Evolutionary conservation across 2,113 vertebrate species (phyloP), one percentile per base, ranked within the genome.

Genomic region (Diadophis punctatus): DNA sequence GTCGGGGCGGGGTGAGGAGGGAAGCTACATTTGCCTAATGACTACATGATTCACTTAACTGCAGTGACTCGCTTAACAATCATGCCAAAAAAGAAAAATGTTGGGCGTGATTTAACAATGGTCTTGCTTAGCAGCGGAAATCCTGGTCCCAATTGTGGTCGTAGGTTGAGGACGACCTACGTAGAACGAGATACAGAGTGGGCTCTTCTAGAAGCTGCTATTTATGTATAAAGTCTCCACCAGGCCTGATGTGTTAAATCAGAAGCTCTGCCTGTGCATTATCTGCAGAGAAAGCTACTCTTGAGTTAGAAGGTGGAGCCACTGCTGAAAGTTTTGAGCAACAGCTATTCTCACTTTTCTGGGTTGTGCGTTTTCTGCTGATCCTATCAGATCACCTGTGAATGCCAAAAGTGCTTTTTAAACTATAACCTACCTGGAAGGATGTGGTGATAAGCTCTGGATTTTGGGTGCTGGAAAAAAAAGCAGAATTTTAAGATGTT

Each of bases 1-100:
- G 4, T 68, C 0, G 1, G 25, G 1, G 3, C n/a, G n/a, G n/a
- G n/a, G n/a, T n/a, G n/a, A n/a, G 9, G 9, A 4, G 30, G 60
- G 60, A 6, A n/a, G 27, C 60, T 30, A 30, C 27, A 30, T 30
- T 63, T 63, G 10, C 27, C 27, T n/a, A n/a, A 68, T 16, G 30
- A 68, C 12, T 68, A 68, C 30, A 68, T 0, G 4, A n/a, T n/a
- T 11, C 12, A 68, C 60, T n/a, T 14, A 68, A 68, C 30, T 68
- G 60, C 30, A 68, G 30, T n/a, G 30, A 68, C 30, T 68, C 4
- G 2, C 11, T 68, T n/a, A 68, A n/a, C 30, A 68, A 16, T 68
- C 60, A 68, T 68, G 30, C 9, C 12, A 68, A 68, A 30, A 63
- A 63, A n/a, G 11, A 14, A 68, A n/a, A n/a, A 68, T 16, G 4